Percentiles rank a stretch among this genome's conserved stretches.
phyloP scores from a whole-genome alignment of 1,140 invertebrate species.

The Hesperophylax magnus region DNA sequence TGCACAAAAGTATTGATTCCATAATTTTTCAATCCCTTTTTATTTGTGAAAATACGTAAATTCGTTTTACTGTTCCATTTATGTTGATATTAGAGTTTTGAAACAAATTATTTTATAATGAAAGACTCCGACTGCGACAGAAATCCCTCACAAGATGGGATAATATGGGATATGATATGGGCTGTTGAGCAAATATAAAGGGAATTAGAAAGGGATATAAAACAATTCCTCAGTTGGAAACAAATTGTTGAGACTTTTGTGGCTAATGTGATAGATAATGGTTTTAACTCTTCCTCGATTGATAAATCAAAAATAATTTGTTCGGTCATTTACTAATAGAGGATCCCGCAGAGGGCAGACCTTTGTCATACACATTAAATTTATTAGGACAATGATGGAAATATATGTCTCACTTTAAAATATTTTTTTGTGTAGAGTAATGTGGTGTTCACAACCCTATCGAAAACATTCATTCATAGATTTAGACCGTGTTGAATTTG shows the following conservation, averaged over 20 bases:
- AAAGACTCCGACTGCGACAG: too few relatives aligned
- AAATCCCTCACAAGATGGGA: neutral
- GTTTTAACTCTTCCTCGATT: constrained; percentile 8
- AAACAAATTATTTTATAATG: too few relatives aligned
- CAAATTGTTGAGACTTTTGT: constrained; percentile 21
- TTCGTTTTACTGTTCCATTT: too few relatives aligned
- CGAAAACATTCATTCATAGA: neutral
- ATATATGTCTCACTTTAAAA: neutral
- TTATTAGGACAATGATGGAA: too few relatives aligned
- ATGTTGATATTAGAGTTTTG: too few relatives aligned
- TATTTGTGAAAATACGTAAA: too few relatives aligned
- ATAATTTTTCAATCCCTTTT: too few relatives aligned
- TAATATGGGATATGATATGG: constrained; percentile 40
- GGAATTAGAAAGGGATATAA: constrained; percentile 40
- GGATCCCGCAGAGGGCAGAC: neutral
- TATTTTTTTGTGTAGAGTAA: neutral
- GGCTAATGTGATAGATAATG: constrained; percentile 11
- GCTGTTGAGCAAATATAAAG: constrained; percentile 38
- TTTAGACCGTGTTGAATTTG: neutral
- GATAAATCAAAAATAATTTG: neutral
- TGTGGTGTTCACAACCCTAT: neutral
- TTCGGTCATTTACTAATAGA: constrained; percentile 5
- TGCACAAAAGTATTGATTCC: too few relatives aligned
- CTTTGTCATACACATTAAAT: neutral
- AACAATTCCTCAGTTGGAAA: constrained; percentile 30